Base-by-base conservation (phyloP, 2,888 invertebrate genomes). In the Standfussiana lucernea region DNA sequence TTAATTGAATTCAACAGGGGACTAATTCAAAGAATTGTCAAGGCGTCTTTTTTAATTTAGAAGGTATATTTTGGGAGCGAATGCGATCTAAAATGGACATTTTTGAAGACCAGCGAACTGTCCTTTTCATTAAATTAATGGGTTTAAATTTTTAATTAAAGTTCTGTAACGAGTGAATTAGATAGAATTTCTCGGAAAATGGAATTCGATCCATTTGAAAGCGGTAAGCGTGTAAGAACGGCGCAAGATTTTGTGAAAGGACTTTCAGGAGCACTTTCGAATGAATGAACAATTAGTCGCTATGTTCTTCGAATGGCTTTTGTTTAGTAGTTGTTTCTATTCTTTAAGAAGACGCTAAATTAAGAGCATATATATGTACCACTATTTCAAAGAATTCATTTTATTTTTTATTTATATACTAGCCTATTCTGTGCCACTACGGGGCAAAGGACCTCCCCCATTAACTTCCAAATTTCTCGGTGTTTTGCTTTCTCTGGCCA, bases 61-160 rank as follows among this genome's bases (percentile, higher is more conserved):
- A 59, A 66, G 72, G 45, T 65, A 45, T 21, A 69, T 72, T 83
- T 70, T 67, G 13, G 61, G 8, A 6, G n/a, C 3, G 6, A 77
- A 71, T 67, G 4, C 72, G 40, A 82, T 67, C 47, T 42, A 24
- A 47, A 84, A 73, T 21, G 62, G 72, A 67, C 69, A 86, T 83
- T 84, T 83, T 86, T 72, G 79, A 79, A 59, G 42, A 79, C 61
- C 66, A 79, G 15, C 45, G 47, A 73, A 73, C 75, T 75, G 85
- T 81, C 28, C 73, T 56, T 81, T 84, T 75, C 62, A 72, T 87
- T 78, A 72, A 76, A 76, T 83, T 79, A 80, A 84, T 86, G 77
- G 87, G 42, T 78, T 81, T 87, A 74, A 74, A 87, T 87, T 79
- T 85, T 85, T 79, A 87, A 86, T 88, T 88, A 84, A 88, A 77